These are phyloP conservation scores for Pangasius macronema DNA, from an alignment of 2,797 vertebrate genomes.

Conservation along the genomic window DNA sequence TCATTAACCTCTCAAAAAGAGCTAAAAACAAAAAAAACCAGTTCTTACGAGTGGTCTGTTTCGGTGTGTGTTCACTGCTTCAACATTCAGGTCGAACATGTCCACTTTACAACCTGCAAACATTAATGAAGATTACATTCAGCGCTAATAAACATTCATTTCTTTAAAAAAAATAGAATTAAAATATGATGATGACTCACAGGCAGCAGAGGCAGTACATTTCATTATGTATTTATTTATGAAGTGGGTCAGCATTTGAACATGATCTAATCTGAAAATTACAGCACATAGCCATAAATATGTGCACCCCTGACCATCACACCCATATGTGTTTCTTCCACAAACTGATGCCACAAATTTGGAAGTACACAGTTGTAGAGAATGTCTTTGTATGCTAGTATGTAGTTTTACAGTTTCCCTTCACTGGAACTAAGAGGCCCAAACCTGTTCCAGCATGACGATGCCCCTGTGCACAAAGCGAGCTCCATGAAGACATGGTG, in stretches of 20 bases:
- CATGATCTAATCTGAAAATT: neutral
- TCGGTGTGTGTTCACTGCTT: slow-evolving; percentile 91
- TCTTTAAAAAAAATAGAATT: no score
- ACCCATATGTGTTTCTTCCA: neutral
- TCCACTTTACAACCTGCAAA: slow-evolving; percentile 91
- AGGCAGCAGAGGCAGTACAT: neutral
- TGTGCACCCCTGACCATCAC: neutral
- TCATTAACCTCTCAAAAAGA: neutral
- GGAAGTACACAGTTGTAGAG: neutral
- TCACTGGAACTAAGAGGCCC: neutral
- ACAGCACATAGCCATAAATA: neutral
- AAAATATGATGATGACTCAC: neutral
- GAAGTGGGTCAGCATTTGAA: neutral
- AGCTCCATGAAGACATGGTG: no score
- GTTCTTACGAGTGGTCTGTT: slow-evolving; percentile 83
- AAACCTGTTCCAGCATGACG: neutral
- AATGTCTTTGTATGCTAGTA: neutral
- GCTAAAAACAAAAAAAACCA: neutral
- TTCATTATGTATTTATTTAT: neutral
- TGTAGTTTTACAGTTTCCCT: neutral
- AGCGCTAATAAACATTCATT: neutral
- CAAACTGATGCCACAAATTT: neutral
- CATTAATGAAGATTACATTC: neutral
- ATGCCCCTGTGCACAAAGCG: no score
- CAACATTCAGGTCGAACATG: slow-evolving; percentile 84